Evolutionary conservation across 2,888 invertebrate species (phyloP).

Genomic region (Tupiocoris notatus): DNA sequence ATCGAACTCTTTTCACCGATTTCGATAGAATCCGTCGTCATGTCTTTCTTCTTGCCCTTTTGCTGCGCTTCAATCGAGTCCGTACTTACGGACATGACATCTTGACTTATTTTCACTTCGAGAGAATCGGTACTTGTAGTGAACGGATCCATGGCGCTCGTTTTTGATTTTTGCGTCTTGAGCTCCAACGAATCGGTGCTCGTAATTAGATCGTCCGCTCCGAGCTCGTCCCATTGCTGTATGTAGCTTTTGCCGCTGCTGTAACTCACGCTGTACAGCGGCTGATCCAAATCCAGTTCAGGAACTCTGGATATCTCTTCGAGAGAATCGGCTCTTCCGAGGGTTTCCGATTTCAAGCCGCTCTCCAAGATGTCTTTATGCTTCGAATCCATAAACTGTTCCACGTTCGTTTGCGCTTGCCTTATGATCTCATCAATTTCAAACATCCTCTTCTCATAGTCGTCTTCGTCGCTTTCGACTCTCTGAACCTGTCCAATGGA

Average conservation of each 20-base stretch:
- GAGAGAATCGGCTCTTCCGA: conserved; percentile 58
- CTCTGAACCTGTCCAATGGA: conserved; percentile 61
- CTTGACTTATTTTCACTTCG: conserved; percentile 54
- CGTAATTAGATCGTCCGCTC: conserved; percentile 49
- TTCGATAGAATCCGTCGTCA: conserved; percentile 62
- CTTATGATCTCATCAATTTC: conserved; percentile 69
- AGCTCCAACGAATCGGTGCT: conserved; percentile 70
- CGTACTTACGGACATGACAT: conserved; percentile 53
- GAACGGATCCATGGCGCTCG: conserved; percentile 58
- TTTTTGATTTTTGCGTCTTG: conserved; percentile 48
- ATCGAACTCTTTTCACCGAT: conserved; percentile 54
- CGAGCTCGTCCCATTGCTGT: conserved; percentile 50
- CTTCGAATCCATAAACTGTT: conserved; percentile 51
- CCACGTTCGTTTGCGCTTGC: conserved; percentile 67
- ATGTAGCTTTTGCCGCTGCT: conserved; percentile 45
- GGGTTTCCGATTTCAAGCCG: conserved; percentile 55
- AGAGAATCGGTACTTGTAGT: conserved; percentile 65
- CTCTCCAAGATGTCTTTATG: conserved; percentile 20
- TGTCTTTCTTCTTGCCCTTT: conserved; percentile 52
- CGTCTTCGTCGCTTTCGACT: conserved; percentile 60
- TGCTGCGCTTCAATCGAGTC: conserved; percentile 58
- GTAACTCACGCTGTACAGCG: conserved; percentile 51
- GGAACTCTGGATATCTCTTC: conserved; percentile 60
- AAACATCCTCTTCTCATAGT: conserved; percentile 66
- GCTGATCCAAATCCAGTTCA: conserved; percentile 58